phyloP scores from a whole-genome alignment of 2,797 vertebrate genomes.

The Syndactyla subalaris region DNA sequence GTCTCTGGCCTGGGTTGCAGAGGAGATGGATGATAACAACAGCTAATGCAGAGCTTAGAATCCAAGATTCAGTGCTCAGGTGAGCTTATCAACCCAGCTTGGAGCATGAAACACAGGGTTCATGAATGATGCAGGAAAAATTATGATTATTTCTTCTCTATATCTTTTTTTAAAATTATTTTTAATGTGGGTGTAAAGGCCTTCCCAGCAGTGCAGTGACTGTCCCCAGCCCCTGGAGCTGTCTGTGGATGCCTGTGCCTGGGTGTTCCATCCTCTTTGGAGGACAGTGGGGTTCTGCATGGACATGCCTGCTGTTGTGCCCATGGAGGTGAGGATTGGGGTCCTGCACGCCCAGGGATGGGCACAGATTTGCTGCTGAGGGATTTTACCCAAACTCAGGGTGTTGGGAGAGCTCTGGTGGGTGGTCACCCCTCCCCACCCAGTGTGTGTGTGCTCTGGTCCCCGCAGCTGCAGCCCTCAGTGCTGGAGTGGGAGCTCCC shows the following conservation, averaged over 20 bases:
- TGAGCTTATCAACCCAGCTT: neutral
- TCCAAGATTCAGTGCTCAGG: neutral
- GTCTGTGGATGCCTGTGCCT: no score
- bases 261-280: no score
- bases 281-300: no score
- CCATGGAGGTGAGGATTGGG: no score
- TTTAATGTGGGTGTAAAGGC: neutral
- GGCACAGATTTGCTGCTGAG: no score
- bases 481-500: neutral
- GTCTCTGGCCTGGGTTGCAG: neutral
- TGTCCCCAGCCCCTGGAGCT: neutral
- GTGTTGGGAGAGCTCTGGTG: no score
- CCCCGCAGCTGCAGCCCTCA: neutral
- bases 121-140: neutral
- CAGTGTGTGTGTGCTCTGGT: no score
- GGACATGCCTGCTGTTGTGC: no score
- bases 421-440: no score
- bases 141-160: rapidly evolving
- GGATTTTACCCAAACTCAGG: no score
- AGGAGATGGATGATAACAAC: neutral
- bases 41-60: neutral
- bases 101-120: neutral
- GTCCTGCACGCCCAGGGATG: no score
- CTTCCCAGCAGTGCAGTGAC: neutral
- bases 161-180: no score